Conservation (phyloP, 2,888 invertebrate species). For the Tinea semifulvella region DNA sequence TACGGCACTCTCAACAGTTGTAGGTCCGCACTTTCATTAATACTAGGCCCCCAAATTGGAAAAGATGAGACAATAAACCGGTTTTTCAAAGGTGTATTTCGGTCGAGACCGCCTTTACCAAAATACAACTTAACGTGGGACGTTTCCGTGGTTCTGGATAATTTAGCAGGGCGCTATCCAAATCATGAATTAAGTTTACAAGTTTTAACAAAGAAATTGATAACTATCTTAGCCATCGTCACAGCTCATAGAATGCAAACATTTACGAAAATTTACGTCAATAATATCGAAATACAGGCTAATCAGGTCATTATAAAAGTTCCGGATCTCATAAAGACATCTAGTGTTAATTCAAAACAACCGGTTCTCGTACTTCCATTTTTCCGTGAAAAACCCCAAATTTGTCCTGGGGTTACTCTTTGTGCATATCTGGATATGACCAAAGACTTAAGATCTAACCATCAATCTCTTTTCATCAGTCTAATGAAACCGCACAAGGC, state of each 20-base stretch:
- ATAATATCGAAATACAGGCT: slow-evolving; percentile 16
- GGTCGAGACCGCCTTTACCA: slow-evolving; percentile 18
- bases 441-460: background rate
- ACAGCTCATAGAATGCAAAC: slow-evolving; percentile 21
- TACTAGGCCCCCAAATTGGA: slow-evolving; percentile 14
- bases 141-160: slow-evolving; percentile 20
- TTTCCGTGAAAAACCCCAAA: slow-evolving; percentile 17
- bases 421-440: slow-evolving; percentile 18
- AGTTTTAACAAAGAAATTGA: slow-evolving; percentile 21
- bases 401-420: slow-evolving; percentile 19
- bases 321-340: slow-evolving; percentile 16
- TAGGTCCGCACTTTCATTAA: slow-evolving; percentile 18
- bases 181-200: slow-evolving; percentile 15
- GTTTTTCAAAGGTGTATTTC: slow-evolving; percentile 18
- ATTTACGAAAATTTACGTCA: slow-evolving; percentile 19
- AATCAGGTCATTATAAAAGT: slow-evolving; percentile 12
- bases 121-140: slow-evolving; percentile 27
- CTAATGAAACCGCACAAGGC: slow-evolving; percentile 16
- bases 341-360: slow-evolving; percentile 15
- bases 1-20: slow-evolving; percentile 17
- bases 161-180: slow-evolving; percentile 15
- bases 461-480: slow-evolving; percentile 14
- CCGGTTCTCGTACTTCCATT: slow-evolving; percentile 18
- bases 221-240: slow-evolving; percentile 21
- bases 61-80: slow-evolving; percentile 15